A percentile compares a stretch with the other conserved stretches of the same genome.
These are phyloP conservation scores for Sitobion miscanthi DNA, from an alignment of 1,140 invertebrate species.

Conservation along the genomic window DNA sequence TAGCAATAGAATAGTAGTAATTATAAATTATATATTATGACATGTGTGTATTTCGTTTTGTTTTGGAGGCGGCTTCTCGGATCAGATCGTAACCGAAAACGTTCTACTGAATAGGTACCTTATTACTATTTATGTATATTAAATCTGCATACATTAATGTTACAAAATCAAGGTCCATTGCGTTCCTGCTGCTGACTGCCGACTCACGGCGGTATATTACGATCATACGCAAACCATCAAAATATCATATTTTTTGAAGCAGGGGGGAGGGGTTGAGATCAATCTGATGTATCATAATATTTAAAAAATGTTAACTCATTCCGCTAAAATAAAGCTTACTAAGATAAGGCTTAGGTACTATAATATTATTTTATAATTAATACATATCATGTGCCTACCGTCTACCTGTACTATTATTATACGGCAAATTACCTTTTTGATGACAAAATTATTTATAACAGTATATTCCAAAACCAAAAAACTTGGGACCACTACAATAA, in stretches of 20 bases:
- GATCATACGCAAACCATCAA: not conserved
- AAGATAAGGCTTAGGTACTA: not conserved
- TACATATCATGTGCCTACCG: not conserved
- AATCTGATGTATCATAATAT: not conserved
- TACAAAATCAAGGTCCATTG: not conserved
- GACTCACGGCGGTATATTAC: not conserved
- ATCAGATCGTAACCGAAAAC: not conserved
- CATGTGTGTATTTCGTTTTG: not conserved
- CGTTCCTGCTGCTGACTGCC: not conserved
- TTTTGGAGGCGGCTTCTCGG: not conserved
- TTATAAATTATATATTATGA: not conserved
- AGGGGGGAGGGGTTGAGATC: too few relatives aligned
- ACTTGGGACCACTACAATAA: not conserved
- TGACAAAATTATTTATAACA: too few relatives aligned
- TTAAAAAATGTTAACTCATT: not conserved
- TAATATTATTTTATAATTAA: not conserved
- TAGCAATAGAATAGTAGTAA: not conserved
- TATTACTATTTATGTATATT: not conserved
- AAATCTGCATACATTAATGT: not conserved
- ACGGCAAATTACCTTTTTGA: too few relatives aligned
- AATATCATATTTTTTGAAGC: not conserved
- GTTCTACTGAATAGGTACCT: not conserved
- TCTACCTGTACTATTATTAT: not conserved
- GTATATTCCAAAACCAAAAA: too few relatives aligned
- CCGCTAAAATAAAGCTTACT: not conserved